Evolutionary conservation across 35 echinoderm and acorn worm genomes (phyloP).

Genomic region (Ophioderma brevispina): DNA sequence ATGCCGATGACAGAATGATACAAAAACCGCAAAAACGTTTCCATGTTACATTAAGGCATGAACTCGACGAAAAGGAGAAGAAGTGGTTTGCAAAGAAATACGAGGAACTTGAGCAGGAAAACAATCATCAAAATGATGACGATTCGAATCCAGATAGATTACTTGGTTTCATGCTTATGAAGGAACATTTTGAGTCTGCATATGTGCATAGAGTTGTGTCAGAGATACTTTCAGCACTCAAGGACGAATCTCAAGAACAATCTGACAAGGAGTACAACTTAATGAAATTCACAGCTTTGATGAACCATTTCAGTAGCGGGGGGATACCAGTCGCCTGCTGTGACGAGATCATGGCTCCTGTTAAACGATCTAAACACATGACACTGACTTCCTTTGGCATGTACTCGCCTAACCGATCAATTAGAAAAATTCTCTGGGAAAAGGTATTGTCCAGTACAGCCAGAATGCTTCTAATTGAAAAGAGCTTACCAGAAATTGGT

Average conservation of each 20-base stretch:
- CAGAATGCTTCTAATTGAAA: not conserved
- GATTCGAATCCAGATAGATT: conserved; percentile 41
- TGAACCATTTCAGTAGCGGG: conserved; percentile 32
- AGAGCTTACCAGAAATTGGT: too few species aligned
- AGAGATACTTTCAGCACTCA: conserved; percentile 15
- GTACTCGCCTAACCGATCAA: not conserved
- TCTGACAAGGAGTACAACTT: conserved; percentile 6
- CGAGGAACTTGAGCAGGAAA: conserved; percentile 55
- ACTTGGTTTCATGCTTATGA: conserved; percentile 80
- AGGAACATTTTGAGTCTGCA: conserved; percentile 53
- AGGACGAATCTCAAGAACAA: not conserved
- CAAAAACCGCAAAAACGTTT: not conserved
- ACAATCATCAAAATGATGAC: not conserved
- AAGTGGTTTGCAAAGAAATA: conserved; percentile 58
- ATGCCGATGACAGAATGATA: not conserved
- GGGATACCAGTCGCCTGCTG: conserved; percentile 67
- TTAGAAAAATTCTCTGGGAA: not conserved
- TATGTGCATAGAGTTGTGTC: conserved; percentile 49
- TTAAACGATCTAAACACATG: not conserved
- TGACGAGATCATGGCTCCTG: conserved; percentile 39
- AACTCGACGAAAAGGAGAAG: conserved; percentile 26
- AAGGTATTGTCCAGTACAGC: not conserved
- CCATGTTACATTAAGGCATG: conserved; percentile 29
- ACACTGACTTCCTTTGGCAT: not conserved
- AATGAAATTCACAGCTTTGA: conserved; percentile 50